Conservation (phyloP, 2,797 vertebrate species). For the Otolemur crassicaudatus region DNA sequence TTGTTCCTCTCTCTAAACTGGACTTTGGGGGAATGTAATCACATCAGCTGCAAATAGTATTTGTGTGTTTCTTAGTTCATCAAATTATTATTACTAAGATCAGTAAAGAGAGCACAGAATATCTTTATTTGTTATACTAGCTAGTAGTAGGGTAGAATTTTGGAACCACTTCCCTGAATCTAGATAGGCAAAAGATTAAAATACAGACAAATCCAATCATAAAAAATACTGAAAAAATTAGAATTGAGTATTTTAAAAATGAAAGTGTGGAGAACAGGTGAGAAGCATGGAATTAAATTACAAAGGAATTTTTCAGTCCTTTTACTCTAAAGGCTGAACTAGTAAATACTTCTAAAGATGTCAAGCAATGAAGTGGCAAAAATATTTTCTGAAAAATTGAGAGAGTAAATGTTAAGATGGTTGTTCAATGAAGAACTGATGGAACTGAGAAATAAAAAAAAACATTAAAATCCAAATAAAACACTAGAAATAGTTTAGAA, state of each 20-base stretch:
- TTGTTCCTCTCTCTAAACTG: neutral
- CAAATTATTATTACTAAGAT: neutral
- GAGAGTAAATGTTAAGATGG: neutral
- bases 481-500: neutral
- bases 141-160: neutral
- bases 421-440: neutral
- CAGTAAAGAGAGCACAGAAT: neutral
- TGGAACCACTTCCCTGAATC: neutral
- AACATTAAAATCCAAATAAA: neutral
- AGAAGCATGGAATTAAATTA: neutral
- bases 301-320: neutral
- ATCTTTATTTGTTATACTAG: neutral
- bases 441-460: neutral
- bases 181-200: neutral
- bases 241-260: constrained; percentile 43
- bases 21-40: neutral
- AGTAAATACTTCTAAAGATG: constrained; percentile 20
- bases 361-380: constrained; percentile 1
- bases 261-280: neutral
- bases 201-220: neutral
- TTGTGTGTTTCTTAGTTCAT: neutral
- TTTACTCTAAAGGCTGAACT: neutral
- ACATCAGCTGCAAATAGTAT: neutral
- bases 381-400: neutral
- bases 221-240: neutral